Evolutionary conservation across 1,140 invertebrate species (phyloP), one percentile per base, ranked within the genome.

Genomic region (Tetranychus urticae): DNA sequence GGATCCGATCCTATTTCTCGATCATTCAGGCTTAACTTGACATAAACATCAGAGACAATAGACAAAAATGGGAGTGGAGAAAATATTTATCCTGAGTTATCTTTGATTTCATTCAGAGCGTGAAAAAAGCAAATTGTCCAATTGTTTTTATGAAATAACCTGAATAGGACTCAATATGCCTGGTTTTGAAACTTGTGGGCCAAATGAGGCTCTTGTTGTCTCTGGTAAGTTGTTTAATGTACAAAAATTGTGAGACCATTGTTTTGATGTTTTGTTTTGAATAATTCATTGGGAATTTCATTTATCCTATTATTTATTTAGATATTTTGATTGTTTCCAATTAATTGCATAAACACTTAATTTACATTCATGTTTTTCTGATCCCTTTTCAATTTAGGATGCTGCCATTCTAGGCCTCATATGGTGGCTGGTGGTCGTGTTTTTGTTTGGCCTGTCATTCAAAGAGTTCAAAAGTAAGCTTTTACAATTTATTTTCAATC

Each of bases 111-210:
- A 23, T 23, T 23, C 23, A 23, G 23, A 23, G 23, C 23, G 23
- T 23, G 23, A 23, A 23, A 23, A 23, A 23, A 23, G 23, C 23
- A 23, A 23, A 23, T 23, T 23, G 23, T 23, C 23, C 23, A 0
- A 23, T 23, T 23, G 23, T 23, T 23, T 23, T 23, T 23, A 23
- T 23, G 23, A 23, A 23, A 23, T 23, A 23, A 23, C 23, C 23
- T 23, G 23, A 23, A 23, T 23, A 23, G 23, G 23, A 23, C 0
- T 0, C 23, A 42, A 42, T 42, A 66, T 81, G 67, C 88, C 85
- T 79, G 89, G 89, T 69, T 96, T 96, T 74, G 89, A 94, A 63
- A 92, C 88, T 63, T 97, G 92, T 74, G 92, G 91, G 46, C 92
- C 92, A 3, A 97, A 97, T 71, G 90, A 96, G 75, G 91, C 91